Conservation (phyloP, 2,113 vertebrate genomes). For the Indicator indicator region DNA sequence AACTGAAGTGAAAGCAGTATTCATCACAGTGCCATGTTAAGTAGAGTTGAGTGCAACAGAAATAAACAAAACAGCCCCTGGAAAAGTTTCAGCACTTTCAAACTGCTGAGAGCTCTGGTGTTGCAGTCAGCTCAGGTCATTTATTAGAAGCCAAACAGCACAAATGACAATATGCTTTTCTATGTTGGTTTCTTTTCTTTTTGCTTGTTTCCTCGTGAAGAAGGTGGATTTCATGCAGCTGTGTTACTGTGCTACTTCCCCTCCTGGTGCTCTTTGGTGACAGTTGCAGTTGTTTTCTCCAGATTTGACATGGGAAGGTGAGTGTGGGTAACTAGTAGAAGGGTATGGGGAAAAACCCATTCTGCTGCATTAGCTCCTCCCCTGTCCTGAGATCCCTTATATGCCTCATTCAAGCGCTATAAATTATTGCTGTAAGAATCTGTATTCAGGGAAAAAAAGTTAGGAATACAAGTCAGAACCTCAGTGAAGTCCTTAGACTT, state of each 20-base stretch:
- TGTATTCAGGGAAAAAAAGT: neutral
- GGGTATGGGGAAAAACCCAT: neutral
- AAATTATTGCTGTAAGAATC: neutral
- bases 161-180: neutral
- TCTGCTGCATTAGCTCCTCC: neutral
- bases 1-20: neutral
- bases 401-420: neutral
- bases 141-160: neutral
- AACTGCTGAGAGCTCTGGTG: neutral
- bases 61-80: conserved; percentile 29
- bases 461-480: neutral
- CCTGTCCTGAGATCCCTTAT: neutral
- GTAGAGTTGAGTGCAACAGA: neutral
- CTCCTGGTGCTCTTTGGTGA: neutral
- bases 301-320: neutral
- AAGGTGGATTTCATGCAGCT: neutral
- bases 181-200: neutral
- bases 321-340: neutral
- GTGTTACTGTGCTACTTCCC: neutral
- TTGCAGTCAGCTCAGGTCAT: neutral
- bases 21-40: neutral
- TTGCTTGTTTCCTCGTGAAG: neutral
- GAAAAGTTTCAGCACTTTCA: neutral
- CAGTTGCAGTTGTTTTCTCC: neutral
- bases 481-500: neutral